These are phyloP conservation scores for Calycopis cecrops DNA, from an alignment of 1,140 invertebrate genomes.

Conservation along the genomic window DNA sequence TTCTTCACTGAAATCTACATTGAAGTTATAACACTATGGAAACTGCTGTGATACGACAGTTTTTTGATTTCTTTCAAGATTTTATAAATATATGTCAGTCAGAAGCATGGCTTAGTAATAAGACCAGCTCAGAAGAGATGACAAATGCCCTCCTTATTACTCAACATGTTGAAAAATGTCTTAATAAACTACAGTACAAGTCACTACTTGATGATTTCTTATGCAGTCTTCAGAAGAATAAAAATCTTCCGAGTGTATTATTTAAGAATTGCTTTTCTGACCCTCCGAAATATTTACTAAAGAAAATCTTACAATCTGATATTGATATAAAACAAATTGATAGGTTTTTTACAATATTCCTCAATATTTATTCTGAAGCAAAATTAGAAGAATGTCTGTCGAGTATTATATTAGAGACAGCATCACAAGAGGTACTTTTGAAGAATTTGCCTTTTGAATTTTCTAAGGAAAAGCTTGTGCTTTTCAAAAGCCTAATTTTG, in stretches of 20 bases:
- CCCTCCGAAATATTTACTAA: slow-evolving; percentile 53
- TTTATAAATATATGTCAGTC: slow-evolving; percentile 65
- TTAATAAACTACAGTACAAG: slow-evolving; percentile 50
- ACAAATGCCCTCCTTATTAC: slow-evolving; percentile 68
- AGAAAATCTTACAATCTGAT: slow-evolving; percentile 54
- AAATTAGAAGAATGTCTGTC: slow-evolving; percentile 60
- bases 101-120: slow-evolving; percentile 59
- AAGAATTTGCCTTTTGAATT: slow-evolving; percentile 40
- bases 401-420: slow-evolving; percentile 60
- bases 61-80: slow-evolving; percentile 66
- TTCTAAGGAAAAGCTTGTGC: slow-evolving; percentile 34
- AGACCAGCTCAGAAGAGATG: slow-evolving; percentile 56
- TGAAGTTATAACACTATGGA: slow-evolving; percentile 53
- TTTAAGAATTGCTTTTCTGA: slow-evolving; percentile 48
- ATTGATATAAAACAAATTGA: slow-evolving; percentile 38
- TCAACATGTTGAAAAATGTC: slow-evolving; percentile 66
- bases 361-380: slow-evolving; percentile 46
- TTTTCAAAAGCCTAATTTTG: slow-evolving; percentile 52
- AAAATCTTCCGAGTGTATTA: slow-evolving; percentile 28
- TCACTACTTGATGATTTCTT: slow-evolving; percentile 43
- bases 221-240: slow-evolving; percentile 29
- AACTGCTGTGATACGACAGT: slow-evolving; percentile 40
- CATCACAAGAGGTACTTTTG: slow-evolving; percentile 55
- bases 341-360: slow-evolving; percentile 41
- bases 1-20: slow-evolving; percentile 31